Conservation (phyloP, 2,888 invertebrate genomes). For the Dichetophora obliterata region DNA sequence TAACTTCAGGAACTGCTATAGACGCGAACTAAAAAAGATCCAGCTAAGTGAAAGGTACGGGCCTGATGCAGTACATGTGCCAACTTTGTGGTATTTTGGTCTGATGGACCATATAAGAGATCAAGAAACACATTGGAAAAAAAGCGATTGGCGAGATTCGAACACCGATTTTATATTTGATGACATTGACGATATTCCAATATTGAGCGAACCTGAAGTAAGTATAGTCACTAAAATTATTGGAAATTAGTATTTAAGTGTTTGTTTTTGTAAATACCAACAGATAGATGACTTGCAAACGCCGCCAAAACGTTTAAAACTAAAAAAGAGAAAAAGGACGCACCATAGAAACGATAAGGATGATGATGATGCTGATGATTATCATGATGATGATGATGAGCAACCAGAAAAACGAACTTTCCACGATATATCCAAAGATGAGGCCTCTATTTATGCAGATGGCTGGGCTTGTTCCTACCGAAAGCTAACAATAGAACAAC, state of each 20-base stretch:
- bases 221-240: too few species aligned
- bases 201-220: too few species aligned
- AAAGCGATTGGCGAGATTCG: background rate
- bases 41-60: constrained; percentile 8
- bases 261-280: background rate
- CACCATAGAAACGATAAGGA: background rate
- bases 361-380: too few species aligned
- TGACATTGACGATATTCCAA: too few species aligned
- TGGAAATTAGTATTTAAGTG: too few species aligned
- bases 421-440: background rate
- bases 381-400: too few species aligned
- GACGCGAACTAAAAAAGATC: constrained; percentile 36
- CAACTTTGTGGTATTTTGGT: constrained; percentile 42
- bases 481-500: background rate
- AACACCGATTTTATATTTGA: too few species aligned
- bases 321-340: background rate
- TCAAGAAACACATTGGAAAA: background rate
- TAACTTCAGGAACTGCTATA: constrained; percentile 29
- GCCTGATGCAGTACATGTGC: constrained; percentile 11
- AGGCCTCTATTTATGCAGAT: constrained; percentile 27
- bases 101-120: constrained; percentile 33
- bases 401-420: background rate
- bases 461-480: constrained; percentile 30
- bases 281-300: background rate
- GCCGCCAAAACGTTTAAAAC: background rate